A percentile compares a stretch with the other conserved stretches of the same genome.
These are phyloP conservation scores for Strix aluco DNA, from an alignment of 2,113 vertebrate species.

Conservation along the genomic window DNA sequence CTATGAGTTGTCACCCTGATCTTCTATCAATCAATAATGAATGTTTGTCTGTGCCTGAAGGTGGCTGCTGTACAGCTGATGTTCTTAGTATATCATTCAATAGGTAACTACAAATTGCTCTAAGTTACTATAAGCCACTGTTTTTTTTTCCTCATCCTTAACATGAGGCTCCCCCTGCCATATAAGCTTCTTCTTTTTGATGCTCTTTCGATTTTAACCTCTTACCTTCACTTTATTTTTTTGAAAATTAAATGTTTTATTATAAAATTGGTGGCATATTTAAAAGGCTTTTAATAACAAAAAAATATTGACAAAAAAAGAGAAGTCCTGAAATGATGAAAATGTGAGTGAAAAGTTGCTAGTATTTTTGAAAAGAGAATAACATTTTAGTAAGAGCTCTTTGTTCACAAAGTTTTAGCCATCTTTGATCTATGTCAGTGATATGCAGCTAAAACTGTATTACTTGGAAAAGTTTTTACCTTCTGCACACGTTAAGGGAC, in stretches of 20 bases:
- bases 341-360: neutral
- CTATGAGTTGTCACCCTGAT: neutral
- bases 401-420: neutral
- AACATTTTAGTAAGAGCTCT: neutral
- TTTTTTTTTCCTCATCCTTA: neutral
- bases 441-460: neutral
- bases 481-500: neutral
- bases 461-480: neutral
- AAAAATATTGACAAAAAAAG: neutral
- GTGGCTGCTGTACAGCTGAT: neutral
- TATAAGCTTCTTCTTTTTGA: neutral
- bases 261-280: neutral
- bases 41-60: neutral
- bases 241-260: neutral
- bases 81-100: neutral
- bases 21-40: neutral
- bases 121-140: neutral
- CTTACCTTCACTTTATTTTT: neutral
- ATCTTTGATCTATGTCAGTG: neutral
- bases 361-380: neutral
- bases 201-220: neutral
- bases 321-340: neutral
- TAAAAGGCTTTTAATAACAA: neutral
- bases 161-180: neutral
- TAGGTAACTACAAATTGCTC: neutral